Evolutionary conservation across 2,797 vertebrate species (phyloP).

Genomic region (Falco cherrug): DNA sequence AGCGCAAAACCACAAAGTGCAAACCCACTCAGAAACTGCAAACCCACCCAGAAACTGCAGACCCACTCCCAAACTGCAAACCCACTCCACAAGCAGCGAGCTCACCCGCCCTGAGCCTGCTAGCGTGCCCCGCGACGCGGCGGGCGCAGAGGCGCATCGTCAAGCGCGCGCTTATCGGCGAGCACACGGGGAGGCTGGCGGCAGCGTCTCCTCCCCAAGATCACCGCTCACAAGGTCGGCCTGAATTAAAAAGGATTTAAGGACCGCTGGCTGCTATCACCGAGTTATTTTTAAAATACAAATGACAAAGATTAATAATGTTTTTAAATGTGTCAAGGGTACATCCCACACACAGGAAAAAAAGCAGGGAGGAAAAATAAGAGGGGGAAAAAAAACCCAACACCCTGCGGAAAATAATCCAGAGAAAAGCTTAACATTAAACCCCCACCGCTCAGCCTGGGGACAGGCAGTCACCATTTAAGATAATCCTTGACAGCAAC

Average conservation of each 20-base stretch:
- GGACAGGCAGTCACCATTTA: not conserved
- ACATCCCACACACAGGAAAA: not conserved
- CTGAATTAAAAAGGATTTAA: slow-evolving; percentile 12
- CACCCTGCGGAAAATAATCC: not conserved
- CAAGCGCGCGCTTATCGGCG: not conserved
- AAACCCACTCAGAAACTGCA: no score
- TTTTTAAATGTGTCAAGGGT: slow-evolving; percentile 40
- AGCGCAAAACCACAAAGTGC: no score
- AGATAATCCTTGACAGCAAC: not conserved
- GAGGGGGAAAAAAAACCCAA: not conserved
- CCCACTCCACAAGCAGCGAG: not conserved
- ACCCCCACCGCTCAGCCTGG: not conserved
- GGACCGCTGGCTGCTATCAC: slow-evolving; percentile 4
- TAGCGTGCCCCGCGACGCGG: no score
- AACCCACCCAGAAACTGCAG: no score
- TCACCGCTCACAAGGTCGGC: not conserved
- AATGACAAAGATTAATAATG: slow-evolving; percentile 48
- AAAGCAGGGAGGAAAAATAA: not conserved
- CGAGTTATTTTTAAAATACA: slow-evolving; percentile 26
- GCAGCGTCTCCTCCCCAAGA: not conserved
- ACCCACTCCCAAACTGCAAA: no score
- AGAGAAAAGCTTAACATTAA: slow-evolving; percentile 20
- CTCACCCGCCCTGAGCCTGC: not conserved
- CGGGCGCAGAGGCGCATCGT: not conserved
- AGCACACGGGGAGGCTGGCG: not conserved